Evolutionary conservation across 1,140 invertebrate species (phyloP), one percentile per base, ranked within the genome.

Genomic region (Calephelis virginiensis): DNA sequence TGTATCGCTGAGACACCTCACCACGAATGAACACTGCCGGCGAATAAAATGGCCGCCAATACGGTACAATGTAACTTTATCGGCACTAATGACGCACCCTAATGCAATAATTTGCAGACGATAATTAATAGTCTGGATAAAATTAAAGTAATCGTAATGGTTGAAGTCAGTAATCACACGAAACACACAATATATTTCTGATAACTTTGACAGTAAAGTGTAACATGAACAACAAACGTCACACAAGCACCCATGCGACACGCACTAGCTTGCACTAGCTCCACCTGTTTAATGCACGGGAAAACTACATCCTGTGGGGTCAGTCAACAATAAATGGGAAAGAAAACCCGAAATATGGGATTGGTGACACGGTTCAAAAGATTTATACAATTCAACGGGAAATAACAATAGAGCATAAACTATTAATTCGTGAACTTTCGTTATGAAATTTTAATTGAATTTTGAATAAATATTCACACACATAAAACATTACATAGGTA

Each of bases 41-140:
- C 86, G 69, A 88, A 81, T 88, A 92, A 92, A 91, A 92, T 92
- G 90, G 91, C 91, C 89, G 90, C 85, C 83, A 81, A 77, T 74
- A 77, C 85, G 75, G 69, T 74, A 80, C 77, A 78, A 73, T 80
- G 73, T 75, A 73, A 82, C 80, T 82, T 89, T 88, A 82, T 82
- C 77, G 76, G 64, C 74, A 82, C 82, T 71, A 76, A 80, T 78
- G 72, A 77, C 71, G 70, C 63, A 66, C 67, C 47, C 48, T 63
- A 74, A 70, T 69, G 69, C 69, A 69, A 73, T 49, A 56, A 56
- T 62, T 66, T 70, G 64, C 61, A 75, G 70, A 38, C 48, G 62
- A 73, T 73, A 78, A 69, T 53, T 37, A 73, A 28, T 65, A 64
- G 66, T 47, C 68, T 69, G 53, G 56, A 73, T 69, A 65, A 66